Conservation (phyloP, 2,797 vertebrate genomes). For the Allobates femoralis region DNA sequence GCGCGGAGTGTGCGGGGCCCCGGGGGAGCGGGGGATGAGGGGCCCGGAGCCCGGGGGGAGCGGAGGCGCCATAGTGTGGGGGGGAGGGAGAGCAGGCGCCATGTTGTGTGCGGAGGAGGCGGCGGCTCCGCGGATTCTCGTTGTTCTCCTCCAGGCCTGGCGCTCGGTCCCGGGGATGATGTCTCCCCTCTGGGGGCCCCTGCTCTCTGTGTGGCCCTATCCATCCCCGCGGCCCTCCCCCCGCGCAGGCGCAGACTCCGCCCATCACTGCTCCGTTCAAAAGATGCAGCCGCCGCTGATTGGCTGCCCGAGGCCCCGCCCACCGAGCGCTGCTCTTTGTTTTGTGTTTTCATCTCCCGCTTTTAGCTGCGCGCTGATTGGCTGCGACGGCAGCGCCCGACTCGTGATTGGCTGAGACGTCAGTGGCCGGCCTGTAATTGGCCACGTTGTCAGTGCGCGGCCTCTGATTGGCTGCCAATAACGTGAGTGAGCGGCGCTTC, state of each 20-base stretch:
- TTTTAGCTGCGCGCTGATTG: slow-evolving; percentile 28
- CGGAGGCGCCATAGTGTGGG: slow-evolving; percentile 3
- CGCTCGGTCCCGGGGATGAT: too few relatives aligned
- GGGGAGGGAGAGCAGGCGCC: slow-evolving; percentile 23
- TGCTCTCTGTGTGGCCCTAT: neutral
- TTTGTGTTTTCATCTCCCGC: slow-evolving; percentile 47
- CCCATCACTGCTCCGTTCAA: slow-evolving; percentile 62
- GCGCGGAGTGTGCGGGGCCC: neutral
- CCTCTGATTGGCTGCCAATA: neutral
- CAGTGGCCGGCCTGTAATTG: too few relatives aligned
- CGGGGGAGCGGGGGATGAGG: too few relatives aligned
- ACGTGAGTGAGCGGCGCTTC: neutral
- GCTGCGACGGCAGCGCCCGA: neutral
- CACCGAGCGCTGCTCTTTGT: slow-evolving; percentile 51
- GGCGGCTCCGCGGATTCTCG: too few relatives aligned
- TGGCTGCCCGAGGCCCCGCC: slow-evolving; percentile 66
- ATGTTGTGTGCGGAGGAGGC: neutral
- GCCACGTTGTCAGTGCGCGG: neutral
- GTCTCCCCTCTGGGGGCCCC: too few relatives aligned
- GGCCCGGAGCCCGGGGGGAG: neutral
- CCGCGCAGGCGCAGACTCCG: slow-evolving; percentile 39
- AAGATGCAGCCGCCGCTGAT: slow-evolving; percentile 69
- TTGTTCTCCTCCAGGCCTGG: too few relatives aligned
- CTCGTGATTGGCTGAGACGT: slow-evolving; percentile 34
- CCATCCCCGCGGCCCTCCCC: neutral